Evolutionary conservation across 2,113 vertebrate species (phyloP).

Genomic region (Garra rufa): DNA sequence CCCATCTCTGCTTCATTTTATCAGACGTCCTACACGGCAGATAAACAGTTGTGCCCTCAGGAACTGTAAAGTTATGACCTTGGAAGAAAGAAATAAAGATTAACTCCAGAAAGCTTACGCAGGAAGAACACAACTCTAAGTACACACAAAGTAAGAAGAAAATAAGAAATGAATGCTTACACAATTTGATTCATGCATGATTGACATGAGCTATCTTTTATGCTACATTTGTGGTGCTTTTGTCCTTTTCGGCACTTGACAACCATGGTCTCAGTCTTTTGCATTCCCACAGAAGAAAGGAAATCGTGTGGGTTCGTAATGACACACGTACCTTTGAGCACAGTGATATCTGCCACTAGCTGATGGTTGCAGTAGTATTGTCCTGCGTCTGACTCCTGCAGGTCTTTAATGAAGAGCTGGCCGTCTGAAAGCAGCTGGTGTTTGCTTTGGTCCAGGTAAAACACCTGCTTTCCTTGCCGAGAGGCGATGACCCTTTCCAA

Average conservation of each 20-base stretch:
- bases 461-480: not conserved
- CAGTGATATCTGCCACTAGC: not conserved
- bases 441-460: slow-evolving; percentile 43
- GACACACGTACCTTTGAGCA: not conserved
- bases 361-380: not conserved
- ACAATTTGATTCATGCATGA: no score
- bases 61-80: slow-evolving; percentile 56
- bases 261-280: not conserved
- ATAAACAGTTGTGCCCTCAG: slow-evolving; percentile 65
- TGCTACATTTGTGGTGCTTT: no score
- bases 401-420: slow-evolving; percentile 53
- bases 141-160: not conserved
- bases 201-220: not conserved
- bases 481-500: slow-evolving; percentile 52
- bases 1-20: slow-evolving; percentile 61
- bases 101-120: no score
- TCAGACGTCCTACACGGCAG: slow-evolving; percentile 62
- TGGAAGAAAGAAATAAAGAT: not conserved
- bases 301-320: not conserved
- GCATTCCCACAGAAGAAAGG: not conserved
- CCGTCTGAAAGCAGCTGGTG: slow-evolving; percentile 54
- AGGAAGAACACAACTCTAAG: not conserved
- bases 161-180: no score
- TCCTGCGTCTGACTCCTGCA: slow-evolving; percentile 38
- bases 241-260: not conserved